Evolutionary conservation across 2,888 invertebrate species (phyloP), one percentile per base, ranked within the genome.

Genomic region (Eristalis pertinax): DNA sequence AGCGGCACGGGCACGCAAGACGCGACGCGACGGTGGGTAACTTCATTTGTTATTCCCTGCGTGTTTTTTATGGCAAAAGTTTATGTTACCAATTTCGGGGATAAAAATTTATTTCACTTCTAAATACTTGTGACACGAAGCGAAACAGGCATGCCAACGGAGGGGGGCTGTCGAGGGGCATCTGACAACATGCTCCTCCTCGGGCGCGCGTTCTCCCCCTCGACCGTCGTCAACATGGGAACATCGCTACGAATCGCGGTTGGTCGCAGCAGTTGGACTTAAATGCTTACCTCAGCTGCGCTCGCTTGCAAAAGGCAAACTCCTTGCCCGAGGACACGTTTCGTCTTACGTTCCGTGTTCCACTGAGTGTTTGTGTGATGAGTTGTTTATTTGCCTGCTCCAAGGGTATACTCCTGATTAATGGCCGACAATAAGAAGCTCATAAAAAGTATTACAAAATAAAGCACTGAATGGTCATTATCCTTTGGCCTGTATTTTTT

Each of bases 81-180:
- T 87, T 87, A 80, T 87, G 83, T 87, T 84, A 79, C 84, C 87
- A 87, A 87, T 87, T 87, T 87, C 84, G 63, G 76, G 87, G 84
- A 87, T 87, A 84, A 79, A 79, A 87, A 87, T 87, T 80, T 84
- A 87, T 87, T 79, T 84, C 84, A 76, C 84, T 84, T 84, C 87
- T 87, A 79, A 87, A 84, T 87, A 79, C 84, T 87, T 84, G 87
- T 79, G 84, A 87, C 87, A 87, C 50, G 56, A 60, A 72, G 82
- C 41, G 41, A 15, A 38, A 11, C 38, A n/a, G 24, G 13, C 22
- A 15, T 3, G 29, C 43, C 65, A 1, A 35, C 15, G 41, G 32
- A 43, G 0, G 58, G 1, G 24, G 58, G 29, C 24, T n/a, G 29
- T 35, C 5, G 38, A 38, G 3, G 56, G 19, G 26, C 10, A 22